Evolutionary conservation across 1,140 invertebrate genomes (phyloP).

Genomic region (Pollicipes pollicipes): DNA sequence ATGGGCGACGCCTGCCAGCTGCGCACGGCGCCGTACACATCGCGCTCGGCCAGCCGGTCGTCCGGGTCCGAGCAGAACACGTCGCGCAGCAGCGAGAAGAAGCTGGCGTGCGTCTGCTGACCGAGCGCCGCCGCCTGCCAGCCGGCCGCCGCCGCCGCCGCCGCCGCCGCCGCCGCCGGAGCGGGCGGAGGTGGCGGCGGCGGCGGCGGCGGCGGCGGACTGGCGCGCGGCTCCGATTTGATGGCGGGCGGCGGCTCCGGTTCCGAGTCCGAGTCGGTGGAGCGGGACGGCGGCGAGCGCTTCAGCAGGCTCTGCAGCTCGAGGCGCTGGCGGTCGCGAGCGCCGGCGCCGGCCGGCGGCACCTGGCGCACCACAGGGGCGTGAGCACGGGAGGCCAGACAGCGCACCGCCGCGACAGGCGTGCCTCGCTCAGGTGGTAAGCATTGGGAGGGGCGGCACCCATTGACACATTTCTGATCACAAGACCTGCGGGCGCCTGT

Average conservation of each 20-base stretch:
- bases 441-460: too few species aligned
- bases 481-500: too few species aligned
- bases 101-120: slow-evolving; percentile 59
- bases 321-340: background rate
- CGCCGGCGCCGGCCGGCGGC: too few species aligned
- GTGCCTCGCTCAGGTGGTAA: too few species aligned
- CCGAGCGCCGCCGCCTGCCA: slow-evolving; percentile 35
- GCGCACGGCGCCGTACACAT: slow-evolving; percentile 53
- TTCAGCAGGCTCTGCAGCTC: background rate
- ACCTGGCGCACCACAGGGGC: background rate
- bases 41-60: slow-evolving; percentile 50
- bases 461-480: too few species aligned
- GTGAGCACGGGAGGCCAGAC: too few species aligned
- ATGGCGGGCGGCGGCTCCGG: background rate
- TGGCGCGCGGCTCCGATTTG: too few species aligned
- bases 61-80: slow-evolving; percentile 62
- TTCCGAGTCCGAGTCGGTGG: background rate
- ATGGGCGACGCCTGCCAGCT: slow-evolving; percentile 65
- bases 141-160: slow-evolving; percentile 30
- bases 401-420: too few species aligned
- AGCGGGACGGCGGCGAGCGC: background rate
- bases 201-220: slow-evolving; percentile 29
- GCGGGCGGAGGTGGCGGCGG: slow-evolving; percentile 24
- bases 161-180: slow-evolving; percentile 32
- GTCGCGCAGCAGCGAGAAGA: slow-evolving; percentile 52